These are phyloP conservation scores for Pristis pectinata DNA, from an alignment of 2,797 vertebrate genomes.

Conservation along the genomic window DNA sequence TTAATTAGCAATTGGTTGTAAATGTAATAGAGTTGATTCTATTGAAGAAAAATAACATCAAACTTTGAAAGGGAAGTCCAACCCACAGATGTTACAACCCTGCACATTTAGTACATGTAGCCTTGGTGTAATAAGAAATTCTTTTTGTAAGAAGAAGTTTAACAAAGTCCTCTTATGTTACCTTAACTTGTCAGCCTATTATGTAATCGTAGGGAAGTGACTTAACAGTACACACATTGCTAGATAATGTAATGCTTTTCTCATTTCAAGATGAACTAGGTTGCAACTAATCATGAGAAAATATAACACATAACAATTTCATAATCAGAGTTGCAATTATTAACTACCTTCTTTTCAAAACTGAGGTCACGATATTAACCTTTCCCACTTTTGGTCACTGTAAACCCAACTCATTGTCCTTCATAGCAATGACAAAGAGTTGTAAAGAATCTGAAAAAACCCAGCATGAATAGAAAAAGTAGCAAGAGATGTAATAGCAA, in stretches of 20 bases:
- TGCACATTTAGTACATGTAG: neutral
- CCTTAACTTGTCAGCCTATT: neutral
- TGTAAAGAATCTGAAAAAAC: neutral
- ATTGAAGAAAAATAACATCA: too few species aligned
- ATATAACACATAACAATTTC: too few species aligned
- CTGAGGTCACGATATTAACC: neutral
- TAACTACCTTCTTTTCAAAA: neutral
- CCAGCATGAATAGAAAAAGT: too few species aligned
- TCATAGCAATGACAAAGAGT: neutral
- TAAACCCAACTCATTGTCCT: neutral
- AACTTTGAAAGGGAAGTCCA: too few species aligned
- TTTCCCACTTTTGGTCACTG: neutral
- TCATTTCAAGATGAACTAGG: neutral
- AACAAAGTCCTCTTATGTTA: neutral
- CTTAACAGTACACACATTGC: too few species aligned
- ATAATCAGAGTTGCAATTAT: too few species aligned
- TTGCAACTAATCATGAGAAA: too few species aligned
- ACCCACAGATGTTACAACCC: too few species aligned
- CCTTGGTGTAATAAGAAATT: neutral
- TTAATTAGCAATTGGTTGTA: neutral
- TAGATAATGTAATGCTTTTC: neutral
- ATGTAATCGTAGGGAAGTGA: neutral
- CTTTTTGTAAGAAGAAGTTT: neutral
- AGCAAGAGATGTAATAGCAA: too few species aligned
- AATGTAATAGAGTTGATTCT: neutral